Conservation (phyloP, 2,888 invertebrate species). For the Agonum fuliginosum region DNA sequence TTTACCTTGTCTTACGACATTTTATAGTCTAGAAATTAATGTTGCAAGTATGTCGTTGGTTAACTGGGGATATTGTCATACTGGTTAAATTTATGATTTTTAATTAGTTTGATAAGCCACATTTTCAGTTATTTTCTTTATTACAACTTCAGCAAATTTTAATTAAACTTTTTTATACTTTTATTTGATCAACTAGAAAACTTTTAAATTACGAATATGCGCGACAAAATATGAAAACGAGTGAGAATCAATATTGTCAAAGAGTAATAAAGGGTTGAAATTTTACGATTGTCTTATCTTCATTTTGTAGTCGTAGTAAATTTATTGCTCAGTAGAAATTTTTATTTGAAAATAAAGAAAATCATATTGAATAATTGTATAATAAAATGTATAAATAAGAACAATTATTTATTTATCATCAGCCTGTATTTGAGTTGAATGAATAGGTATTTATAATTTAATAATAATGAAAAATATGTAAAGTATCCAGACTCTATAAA, state of each 20-base stretch:
- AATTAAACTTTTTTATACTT: conserved; percentile 6
- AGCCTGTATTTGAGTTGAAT: too few relatives aligned
- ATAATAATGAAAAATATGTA: too few relatives aligned
- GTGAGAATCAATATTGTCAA: background rate
- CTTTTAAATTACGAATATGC: conserved; percentile 20
- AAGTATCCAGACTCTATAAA: too few relatives aligned
- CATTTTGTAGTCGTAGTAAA: too few relatives aligned
- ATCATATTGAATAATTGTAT: too few relatives aligned
- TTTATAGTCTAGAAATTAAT: background rate
- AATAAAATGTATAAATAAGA: too few relatives aligned
- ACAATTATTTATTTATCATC: too few relatives aligned
- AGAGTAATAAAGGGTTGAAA: background rate
- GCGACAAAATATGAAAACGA: background rate
- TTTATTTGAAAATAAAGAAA: too few relatives aligned
- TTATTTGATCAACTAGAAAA: conserved; percentile 23
- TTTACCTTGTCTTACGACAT: background rate
- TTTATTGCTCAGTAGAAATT: too few relatives aligned
- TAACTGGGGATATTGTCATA: background rate
- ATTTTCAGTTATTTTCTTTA: background rate
- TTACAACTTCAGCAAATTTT: conserved; percentile 18
- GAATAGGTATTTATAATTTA: too few relatives aligned
- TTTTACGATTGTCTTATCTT: background rate
- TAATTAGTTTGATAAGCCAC: conserved; percentile 10
- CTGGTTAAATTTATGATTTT: conserved; percentile 2
- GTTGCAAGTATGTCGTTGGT: background rate